These are phyloP conservation scores for Idaea biselata DNA, from an alignment of 2,888 invertebrate genomes.

Conservation along the genomic window DNA sequence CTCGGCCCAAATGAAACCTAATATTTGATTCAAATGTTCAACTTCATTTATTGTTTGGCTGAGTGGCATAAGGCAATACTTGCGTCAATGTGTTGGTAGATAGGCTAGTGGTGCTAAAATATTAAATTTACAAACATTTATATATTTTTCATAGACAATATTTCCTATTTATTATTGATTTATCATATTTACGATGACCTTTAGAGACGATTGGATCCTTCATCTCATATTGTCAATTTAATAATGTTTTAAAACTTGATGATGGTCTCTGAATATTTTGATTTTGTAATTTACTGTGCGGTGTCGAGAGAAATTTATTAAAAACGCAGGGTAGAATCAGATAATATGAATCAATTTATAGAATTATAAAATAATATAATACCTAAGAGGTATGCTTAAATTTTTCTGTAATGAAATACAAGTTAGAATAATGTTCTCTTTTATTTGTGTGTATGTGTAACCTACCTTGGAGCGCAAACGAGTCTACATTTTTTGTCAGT, in stretches of 20 bases:
- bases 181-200: constrained; percentile 63
- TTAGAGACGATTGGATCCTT: constrained; percentile 58
- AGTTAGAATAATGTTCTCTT: neutral
- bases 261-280: constrained; percentile 22
- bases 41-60: constrained; percentile 1
- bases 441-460: neutral
- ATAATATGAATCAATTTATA: constrained; percentile 51
- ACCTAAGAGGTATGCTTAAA: constrained; percentile 12
- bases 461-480: neutral
- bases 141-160: constrained; percentile 76
- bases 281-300: constrained; percentile 17
- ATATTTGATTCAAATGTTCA: neutral
- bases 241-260: constrained; percentile 45
- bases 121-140: constrained; percentile 38
- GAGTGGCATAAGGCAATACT: constrained; percentile 17
- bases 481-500: neutral
- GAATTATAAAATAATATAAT: constrained; percentile 19
- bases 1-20: neutral
- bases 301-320: constrained; percentile 45
- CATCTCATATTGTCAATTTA: constrained; percentile 68
- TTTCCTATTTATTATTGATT: constrained; percentile 27
- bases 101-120: constrained; percentile 73
- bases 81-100: constrained; percentile 25
- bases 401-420: neutral
- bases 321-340: constrained; percentile 64